Evolutionary conservation across 2,888 invertebrate genomes (phyloP), one percentile per base, ranked within the genome.

Genomic region (Endotricha flammealis): DNA sequence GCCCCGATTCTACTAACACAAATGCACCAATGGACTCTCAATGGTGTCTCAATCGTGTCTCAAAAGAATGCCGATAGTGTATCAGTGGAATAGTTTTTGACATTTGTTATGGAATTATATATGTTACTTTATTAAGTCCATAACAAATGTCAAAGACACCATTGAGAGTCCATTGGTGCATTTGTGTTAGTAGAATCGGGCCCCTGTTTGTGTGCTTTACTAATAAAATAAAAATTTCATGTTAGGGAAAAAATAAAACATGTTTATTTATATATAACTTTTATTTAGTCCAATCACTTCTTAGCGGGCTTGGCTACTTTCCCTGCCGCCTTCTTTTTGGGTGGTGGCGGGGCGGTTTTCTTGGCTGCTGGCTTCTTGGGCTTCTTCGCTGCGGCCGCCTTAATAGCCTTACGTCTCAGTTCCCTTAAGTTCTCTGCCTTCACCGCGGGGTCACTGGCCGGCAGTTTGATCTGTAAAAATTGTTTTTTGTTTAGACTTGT

Each of bases 351-450:
- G 0, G 82, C 56, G 2, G 78, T 86, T 40, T 87, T 88, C 65
- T 87, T 80, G 0, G 63, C 63, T n/a, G 49, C 73, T 0, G 82
- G 74, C 71, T 87, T 83, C 68, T 89, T 89, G 11, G 88, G 87
- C 43, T 89, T 89, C 48, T 82, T 86, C 1, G 87, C 72, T 17
- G 82, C 69, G 0, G 83, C 88, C 17, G 88, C 83, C 53, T 88
- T 78, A 44, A 89, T 83, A 1, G 80, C 70, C 39, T 79, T 87
- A n/a, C 78, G 69, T 33, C 90, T 76, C 41, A 67, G 82, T 17
- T 83, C 81, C 32, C 88, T 78, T 2, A 89, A 58, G 31, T 87
- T 87, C 32, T 87, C 70, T 0, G 88, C 80, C 36, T 76, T 86
- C 25, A 88, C 79, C 0, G 88, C 88, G 2, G 82, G 69, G 46